These are phyloP conservation scores for Eretmochelys imbricata DNA, from an alignment of 2,113 vertebrate genomes.

Conservation along the genomic window DNA sequence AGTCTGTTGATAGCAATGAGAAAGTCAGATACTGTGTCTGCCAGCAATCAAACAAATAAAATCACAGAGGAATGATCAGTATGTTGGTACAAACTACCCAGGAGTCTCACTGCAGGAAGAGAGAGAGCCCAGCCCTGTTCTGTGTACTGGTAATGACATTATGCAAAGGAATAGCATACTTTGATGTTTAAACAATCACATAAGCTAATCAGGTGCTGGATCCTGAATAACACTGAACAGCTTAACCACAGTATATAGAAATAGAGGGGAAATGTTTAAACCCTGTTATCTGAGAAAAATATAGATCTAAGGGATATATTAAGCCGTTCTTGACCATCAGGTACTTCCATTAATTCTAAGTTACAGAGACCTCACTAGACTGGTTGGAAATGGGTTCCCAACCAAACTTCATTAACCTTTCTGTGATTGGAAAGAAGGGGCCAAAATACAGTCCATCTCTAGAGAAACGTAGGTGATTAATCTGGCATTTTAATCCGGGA, in stretches of 20 bases:
- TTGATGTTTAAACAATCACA: background rate
- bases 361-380: background rate
- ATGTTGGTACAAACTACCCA: background rate
- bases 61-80: background rate
- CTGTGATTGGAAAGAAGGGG: background rate
- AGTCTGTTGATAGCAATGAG: background rate
- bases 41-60: background rate
- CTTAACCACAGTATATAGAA: background rate
- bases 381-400: background rate
- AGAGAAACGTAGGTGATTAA: background rate
- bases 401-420: background rate
- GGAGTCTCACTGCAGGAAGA: background rate
- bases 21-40: background rate
- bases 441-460: background rate
- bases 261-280: background rate
- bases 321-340: background rate
- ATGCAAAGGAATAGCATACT: background rate
- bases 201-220: background rate
- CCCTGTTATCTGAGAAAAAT: background rate
- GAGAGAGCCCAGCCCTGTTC: background rate
- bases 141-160: background rate
- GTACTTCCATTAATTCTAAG: background rate
- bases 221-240: background rate
- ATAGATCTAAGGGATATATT: background rate
- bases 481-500: background rate